phyloP scores from a whole-genome alignment of 2,797 vertebrate genomes.

The Simalia tracyae region DNA sequence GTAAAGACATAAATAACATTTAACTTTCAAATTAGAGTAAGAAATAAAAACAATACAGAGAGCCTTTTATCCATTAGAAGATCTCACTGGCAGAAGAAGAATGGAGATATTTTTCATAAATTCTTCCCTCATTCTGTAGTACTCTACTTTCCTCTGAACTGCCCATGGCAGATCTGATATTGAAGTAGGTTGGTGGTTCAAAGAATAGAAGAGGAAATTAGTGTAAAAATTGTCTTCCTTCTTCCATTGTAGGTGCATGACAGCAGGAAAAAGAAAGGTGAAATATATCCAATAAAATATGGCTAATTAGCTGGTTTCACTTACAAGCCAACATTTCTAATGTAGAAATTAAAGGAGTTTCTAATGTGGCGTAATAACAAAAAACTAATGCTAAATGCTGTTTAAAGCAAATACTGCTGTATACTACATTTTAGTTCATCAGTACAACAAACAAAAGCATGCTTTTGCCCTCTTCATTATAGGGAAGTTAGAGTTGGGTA shows the following conservation, averaged over 20 bases:
- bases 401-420: neutral
- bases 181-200: neutral
- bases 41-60: neutral
- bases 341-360: neutral
- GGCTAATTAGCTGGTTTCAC: neutral
- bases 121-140: neutral
- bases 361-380: neutral
- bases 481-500: neutral
- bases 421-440: neutral
- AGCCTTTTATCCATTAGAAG: neutral
- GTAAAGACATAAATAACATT: neutral
- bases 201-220: neutral
- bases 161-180: neutral
- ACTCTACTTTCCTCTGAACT: neutral
- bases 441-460: neutral
- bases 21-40: neutral
- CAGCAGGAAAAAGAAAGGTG: neutral
- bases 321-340: neutral
- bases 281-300: neutral
- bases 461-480: neutral
- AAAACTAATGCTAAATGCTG: neutral
- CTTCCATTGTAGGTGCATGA: neutral
- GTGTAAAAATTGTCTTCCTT: neutral
- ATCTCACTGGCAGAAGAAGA: neutral
- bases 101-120: too few relatives aligned